A percentile compares a stretch with the other conserved stretches of the same genome.
Evolutionary conservation across 1,140 invertebrate genomes (phyloP).

Genomic region (Apis florea): DNA sequence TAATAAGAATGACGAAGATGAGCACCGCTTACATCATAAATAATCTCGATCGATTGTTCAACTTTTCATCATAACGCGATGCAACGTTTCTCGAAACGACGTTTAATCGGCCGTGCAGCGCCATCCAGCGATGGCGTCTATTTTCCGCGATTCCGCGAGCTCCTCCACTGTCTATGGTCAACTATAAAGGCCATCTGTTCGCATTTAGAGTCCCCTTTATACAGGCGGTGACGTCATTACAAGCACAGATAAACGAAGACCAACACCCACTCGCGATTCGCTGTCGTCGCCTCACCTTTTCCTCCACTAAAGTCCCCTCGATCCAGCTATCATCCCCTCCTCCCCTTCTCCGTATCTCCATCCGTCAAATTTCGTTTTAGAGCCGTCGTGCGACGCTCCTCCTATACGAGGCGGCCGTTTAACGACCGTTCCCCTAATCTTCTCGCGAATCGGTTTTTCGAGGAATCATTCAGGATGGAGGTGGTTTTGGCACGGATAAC

Average conservation of each 20-base stretch:
- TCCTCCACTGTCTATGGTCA: slow-evolving; percentile 53
- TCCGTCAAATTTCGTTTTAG: slow-evolving; percentile 24
- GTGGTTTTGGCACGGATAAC: slow-evolving; percentile 49
- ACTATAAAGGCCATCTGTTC: slow-evolving; percentile 74
- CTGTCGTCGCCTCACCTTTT: slow-evolving; percentile 48
- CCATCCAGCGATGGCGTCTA: slow-evolving; percentile 43
- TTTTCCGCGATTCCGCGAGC: slow-evolving; percentile 56
- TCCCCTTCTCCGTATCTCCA: not conserved
- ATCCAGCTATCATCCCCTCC: not conserved
- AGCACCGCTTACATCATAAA: no score
- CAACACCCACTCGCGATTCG: slow-evolving; percentile 57
- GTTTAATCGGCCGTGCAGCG: not conserved
- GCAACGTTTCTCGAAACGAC: not conserved
- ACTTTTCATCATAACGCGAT: no score
- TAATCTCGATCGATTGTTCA: no score
- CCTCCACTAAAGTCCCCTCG: not conserved
- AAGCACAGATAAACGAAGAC: slow-evolving; percentile 65
- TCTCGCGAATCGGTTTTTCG: slow-evolving; percentile 38
- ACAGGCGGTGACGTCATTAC: slow-evolving; percentile 66
- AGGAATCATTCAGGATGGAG: slow-evolving; percentile 52
- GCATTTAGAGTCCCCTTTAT: slow-evolving; percentile 70
- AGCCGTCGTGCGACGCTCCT: not conserved
- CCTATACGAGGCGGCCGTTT: slow-evolving; percentile 49
- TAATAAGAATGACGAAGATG: no score
- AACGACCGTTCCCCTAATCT: slow-evolving; percentile 61